phyloP scores from a whole-genome alignment of 2,797 vertebrate species.

The Catostomus latipinnis region DNA sequence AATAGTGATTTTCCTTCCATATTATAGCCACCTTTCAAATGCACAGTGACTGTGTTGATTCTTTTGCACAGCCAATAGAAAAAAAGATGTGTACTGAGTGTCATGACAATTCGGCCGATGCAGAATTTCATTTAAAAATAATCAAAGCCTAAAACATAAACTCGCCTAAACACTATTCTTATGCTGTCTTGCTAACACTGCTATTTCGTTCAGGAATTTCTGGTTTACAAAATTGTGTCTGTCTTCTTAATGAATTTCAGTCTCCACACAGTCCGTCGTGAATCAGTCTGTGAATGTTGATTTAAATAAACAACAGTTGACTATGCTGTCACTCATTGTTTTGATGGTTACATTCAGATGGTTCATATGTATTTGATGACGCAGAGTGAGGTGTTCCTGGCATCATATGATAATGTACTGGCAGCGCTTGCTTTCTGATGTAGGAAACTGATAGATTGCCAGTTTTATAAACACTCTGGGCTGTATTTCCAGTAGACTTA shows the following conservation, averaged over 20 bases:
- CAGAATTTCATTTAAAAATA: too few species aligned
- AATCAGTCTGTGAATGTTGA: neutral
- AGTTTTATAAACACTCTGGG: slow-evolving; percentile 41
- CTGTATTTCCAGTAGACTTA: slow-evolving; percentile 18
- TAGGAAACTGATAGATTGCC: slow-evolving; percentile 24
- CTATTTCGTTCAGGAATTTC: too few species aligned
- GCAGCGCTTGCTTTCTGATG: slow-evolving; percentile 34
- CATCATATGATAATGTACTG: slow-evolving; percentile 15
- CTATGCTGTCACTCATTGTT: slow-evolving; percentile 20
- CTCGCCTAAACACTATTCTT: too few species aligned
- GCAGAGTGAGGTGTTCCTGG: slow-evolving; percentile 14
- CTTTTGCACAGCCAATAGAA: too few species aligned
- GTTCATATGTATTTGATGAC: slow-evolving; percentile 29
- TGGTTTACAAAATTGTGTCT: neutral
- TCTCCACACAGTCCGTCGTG: neutral
- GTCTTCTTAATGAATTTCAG: slow-evolving; percentile 3
- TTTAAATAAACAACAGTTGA: slow-evolving; percentile 35
- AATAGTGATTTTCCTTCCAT: too few species aligned
- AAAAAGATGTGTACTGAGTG: too few species aligned
- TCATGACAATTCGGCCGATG: too few species aligned
- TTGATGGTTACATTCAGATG: slow-evolving; percentile 34
- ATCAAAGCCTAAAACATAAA: too few species aligned
- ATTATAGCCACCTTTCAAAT: too few species aligned
- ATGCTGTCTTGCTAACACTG: too few species aligned
- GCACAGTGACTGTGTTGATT: too few species aligned